phyloP scores from a whole-genome alignment of 2,113 vertebrate genomes.

The Chaetodon auriga region DNA sequence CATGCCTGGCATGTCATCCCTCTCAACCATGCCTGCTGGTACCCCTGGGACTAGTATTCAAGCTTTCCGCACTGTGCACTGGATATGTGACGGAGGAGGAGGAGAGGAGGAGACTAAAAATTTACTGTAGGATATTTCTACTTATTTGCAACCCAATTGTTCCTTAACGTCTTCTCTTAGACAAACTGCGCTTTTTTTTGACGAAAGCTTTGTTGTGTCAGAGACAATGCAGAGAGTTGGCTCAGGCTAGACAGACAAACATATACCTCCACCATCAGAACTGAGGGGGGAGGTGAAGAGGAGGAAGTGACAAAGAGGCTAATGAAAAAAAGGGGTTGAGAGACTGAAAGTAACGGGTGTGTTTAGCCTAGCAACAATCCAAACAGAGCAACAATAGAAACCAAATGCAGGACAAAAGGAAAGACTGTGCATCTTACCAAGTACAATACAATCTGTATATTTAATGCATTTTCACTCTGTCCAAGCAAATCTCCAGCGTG shows the following conservation, averaged over 20 bases:
- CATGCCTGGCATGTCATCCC: slow-evolving; percentile 77
- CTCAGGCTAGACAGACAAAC: slow-evolving; percentile 67
- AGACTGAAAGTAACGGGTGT: slow-evolving; percentile 66
- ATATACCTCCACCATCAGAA: slow-evolving; percentile 47
- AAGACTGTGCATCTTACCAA: not conserved
- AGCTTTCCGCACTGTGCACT: slow-evolving; percentile 54
- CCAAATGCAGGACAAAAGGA: slow-evolving; percentile 4
- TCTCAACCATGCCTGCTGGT: slow-evolving; percentile 56
- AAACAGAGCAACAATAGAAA: slow-evolving; percentile 78
- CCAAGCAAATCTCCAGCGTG: slow-evolving; percentile 22
- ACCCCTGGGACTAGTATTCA: slow-evolving; percentile 47
- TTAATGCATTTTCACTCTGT: slow-evolving; percentile 11
- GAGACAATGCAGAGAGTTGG: slow-evolving; percentile 24
- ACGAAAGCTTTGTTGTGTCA: slow-evolving; percentile 47
- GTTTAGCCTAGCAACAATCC: slow-evolving; percentile 81
- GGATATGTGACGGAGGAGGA: slow-evolving; percentile 27
- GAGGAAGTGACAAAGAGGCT: slow-evolving; percentile 58
- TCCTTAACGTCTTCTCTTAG: slow-evolving; percentile 55
- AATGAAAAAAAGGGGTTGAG: slow-evolving; percentile 45
- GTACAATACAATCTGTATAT: slow-evolving; percentile 13
- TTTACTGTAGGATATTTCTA: slow-evolving; percentile 71
- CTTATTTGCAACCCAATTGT: slow-evolving; percentile 71
- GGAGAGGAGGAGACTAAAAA: slow-evolving; percentile 48
- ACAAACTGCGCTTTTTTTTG: slow-evolving; percentile 69
- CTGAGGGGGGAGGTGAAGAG: slow-evolving; percentile 55